These are phyloP conservation scores for Otolemur garnettii DNA, from an alignment of 2,113 vertebrate species.

Conservation along the genomic window DNA sequence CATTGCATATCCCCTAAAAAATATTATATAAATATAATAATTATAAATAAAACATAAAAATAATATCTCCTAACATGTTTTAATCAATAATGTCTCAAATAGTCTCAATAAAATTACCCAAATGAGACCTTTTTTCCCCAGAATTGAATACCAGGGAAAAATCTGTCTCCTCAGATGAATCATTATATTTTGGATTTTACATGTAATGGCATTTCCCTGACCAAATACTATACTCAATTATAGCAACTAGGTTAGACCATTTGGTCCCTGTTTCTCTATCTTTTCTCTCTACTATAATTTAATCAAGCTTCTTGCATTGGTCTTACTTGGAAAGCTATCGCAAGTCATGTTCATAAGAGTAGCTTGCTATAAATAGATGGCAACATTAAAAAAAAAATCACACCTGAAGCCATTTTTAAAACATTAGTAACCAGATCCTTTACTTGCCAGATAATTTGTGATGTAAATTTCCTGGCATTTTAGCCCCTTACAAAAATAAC, in stretches of 20 bases:
- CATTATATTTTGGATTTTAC: neutral
- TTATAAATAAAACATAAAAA: no score
- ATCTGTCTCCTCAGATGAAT: neutral
- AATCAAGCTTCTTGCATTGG: neutral
- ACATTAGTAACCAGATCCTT: slow-evolving; percentile 24
- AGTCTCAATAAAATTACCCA: neutral
- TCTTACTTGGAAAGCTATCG: slow-evolving; percentile 49
- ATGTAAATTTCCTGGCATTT: slow-evolving; percentile 31
- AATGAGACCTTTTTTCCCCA: neutral
- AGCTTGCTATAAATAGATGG: slow-evolving; percentile 6
- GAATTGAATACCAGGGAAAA: neutral
- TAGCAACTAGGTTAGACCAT: neutral
- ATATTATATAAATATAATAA: no score
- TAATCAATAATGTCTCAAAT: slow-evolving; percentile 25
- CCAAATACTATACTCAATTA: neutral
- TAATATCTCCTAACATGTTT: neutral
- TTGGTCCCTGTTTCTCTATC: neutral
- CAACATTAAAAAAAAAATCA: slow-evolving; percentile 13
- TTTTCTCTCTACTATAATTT: neutral
- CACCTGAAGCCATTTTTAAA: slow-evolving; percentile 31
- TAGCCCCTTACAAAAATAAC: slow-evolving; percentile 11
- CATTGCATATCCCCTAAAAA: no score
- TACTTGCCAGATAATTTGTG: slow-evolving; percentile 46
- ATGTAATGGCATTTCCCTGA: neutral
- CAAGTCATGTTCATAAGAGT: neutral